phyloP scores from a whole-genome alignment of 2,797 vertebrate genomes.

The Odontamblyopus rebecca region DNA sequence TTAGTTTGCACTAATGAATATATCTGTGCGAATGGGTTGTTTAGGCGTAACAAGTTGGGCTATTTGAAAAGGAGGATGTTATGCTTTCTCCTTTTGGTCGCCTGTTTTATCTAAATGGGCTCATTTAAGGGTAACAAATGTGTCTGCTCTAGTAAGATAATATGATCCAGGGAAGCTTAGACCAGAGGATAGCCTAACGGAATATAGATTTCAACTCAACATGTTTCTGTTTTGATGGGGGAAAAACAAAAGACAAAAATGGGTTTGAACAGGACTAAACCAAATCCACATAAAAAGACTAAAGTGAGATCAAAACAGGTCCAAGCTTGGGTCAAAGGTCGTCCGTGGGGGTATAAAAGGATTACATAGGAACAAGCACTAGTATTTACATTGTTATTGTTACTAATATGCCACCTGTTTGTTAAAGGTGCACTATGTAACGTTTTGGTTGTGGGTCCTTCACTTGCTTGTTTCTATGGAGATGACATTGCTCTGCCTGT shows the following conservation, averaged over 20 bases:
- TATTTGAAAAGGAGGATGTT: conserved; percentile 10
- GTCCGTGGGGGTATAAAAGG: too few species aligned
- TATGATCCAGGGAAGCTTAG: not conserved
- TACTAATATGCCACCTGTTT: too few species aligned
- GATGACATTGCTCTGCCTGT: too few species aligned
- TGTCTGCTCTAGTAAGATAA: conserved; percentile 3
- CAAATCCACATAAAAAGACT: too few species aligned
- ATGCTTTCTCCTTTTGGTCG: conserved; percentile 9
- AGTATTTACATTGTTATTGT: too few species aligned
- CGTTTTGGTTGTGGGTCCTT: too few species aligned
- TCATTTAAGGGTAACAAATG: conserved; percentile 19
- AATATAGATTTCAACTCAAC: not conserved
- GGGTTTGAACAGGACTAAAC: too few species aligned
- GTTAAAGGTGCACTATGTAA: too few species aligned
- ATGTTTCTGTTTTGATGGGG: not conserved
- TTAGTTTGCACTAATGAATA: conserved; percentile 36
- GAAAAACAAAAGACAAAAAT: not conserved
- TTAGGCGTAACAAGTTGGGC: conserved; percentile 19
- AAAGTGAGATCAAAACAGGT: too few species aligned
- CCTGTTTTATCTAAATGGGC: conserved; percentile 23
- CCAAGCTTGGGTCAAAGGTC: too few species aligned
- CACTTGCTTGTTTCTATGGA: too few species aligned
- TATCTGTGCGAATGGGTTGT: conserved; percentile 20
- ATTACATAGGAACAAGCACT: too few species aligned
- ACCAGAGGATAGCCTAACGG: not conserved